Percentiles rank a stretch among this genome's conserved stretches.
Conservation (phyloP, 2,113 vertebrate genomes). For the Mustelus asterias region DNA sequence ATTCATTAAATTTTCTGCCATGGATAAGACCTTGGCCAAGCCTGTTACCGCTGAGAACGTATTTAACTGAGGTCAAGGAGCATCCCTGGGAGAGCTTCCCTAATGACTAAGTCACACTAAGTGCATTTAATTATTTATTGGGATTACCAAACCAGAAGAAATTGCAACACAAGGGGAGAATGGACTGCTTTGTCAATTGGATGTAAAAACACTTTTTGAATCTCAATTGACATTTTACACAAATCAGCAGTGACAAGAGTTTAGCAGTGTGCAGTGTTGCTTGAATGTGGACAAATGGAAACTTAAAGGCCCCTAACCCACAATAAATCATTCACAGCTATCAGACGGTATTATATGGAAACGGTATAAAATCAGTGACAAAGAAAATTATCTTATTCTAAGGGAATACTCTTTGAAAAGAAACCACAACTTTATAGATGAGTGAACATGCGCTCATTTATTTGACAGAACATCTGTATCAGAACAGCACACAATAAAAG, state of each 20-base stretch:
- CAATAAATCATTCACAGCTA: slow-evolving; percentile 33
- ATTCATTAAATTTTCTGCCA: slow-evolving; percentile 54
- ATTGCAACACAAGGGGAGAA: slow-evolving; percentile 47
- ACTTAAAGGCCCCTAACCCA: slow-evolving; percentile 35
- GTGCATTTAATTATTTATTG: slow-evolving; percentile 65
- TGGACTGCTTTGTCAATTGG: slow-evolving; percentile 49
- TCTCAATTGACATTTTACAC: slow-evolving; percentile 46
- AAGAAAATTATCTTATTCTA: slow-evolving; percentile 19
- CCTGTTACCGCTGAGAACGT: slow-evolving; percentile 49
- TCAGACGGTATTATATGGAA: slow-evolving; percentile 21
- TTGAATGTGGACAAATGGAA: slow-evolving; percentile 36
- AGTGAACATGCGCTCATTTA: neutral
- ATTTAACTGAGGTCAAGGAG: slow-evolving; percentile 51
- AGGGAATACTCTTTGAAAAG: slow-evolving; percentile 9
- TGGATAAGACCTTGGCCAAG: slow-evolving; percentile 46
- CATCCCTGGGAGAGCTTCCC: slow-evolving; percentile 46
- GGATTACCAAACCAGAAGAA: slow-evolving; percentile 39
- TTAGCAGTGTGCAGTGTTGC: slow-evolving; percentile 40
- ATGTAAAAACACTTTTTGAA: slow-evolving; percentile 48
- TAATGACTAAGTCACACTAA: slow-evolving; percentile 50
- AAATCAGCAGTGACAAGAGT: slow-evolving; percentile 44
- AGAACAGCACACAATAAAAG: neutral
- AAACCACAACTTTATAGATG: slow-evolving; percentile 11
- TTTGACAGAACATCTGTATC: neutral
- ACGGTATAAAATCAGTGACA: slow-evolving; percentile 16